Base-by-base conservation (phyloP, 2,797 vertebrate species). In the Sebastes taczanowskii region DNA sequence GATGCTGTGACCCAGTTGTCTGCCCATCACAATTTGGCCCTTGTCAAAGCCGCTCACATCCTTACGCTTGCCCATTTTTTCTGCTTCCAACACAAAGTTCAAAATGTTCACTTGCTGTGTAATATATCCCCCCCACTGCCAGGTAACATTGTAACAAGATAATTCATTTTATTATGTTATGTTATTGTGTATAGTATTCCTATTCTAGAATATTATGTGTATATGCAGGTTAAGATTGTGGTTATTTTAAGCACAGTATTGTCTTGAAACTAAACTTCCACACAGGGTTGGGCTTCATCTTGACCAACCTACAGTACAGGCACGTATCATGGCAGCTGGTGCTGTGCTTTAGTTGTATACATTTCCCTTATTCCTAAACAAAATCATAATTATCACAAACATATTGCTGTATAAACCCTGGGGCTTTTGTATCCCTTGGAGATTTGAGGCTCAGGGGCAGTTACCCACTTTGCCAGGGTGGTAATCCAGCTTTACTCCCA, bases 11-110 rank as follows among this genome's bases (percentile, higher is more conserved):
- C 38, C 38, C 38, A 18, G 38, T 42, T 6, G 14, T 42, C 38
- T 42, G 0, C 0, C 38, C 38, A 16, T 42, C 14, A 42, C 38
- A 16, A 42, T 42, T 0, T 42, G 38, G 38, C 3, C 38, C 38
- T 42, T 7, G 14, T 46, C 38, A 46, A 16, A 46, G 38, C 16
- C 38, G 0, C 38, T 46, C 38, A 46, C 14, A 46, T 46, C 3
- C 38, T 42, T 42, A 16, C 38, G 14, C 38, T 42, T 0, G 38
- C 38, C 38, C 6, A 46, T 46, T 46, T 16, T 7, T 46, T 46
- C 38, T 46, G 6, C 38, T 46, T 46, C 38, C 38, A 46, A 46
- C 38, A 46, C 38, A 46, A 46, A 46, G 38, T 46, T 46, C 38
- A 46, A 46, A 46, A 46, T 46, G 14, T 46, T 46, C 38, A 46